Conservation (phyloP, 2,888 invertebrate genomes). For the Hesperia comma region DNA sequence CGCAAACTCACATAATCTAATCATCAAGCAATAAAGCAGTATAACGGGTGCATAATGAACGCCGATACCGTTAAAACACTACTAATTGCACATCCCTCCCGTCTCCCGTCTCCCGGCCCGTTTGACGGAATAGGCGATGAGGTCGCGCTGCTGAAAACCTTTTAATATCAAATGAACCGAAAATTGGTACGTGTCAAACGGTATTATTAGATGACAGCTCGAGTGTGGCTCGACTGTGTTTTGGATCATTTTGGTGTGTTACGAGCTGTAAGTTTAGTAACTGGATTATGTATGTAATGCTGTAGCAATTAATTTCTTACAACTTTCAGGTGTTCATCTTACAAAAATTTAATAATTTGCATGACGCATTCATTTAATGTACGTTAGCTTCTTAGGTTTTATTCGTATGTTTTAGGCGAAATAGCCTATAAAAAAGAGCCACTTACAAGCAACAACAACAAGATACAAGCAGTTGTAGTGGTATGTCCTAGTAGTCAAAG, state of each 20-base stretch:
- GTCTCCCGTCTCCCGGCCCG: constrained; percentile 46
- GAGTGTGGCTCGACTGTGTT: constrained; percentile 42
- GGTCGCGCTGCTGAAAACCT: constrained; percentile 69
- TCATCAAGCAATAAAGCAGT: constrained; percentile 7
- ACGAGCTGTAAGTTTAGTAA: no score
- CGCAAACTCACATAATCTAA: background rate
- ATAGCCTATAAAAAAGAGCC: no score
- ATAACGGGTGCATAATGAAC: constrained; percentile 32
- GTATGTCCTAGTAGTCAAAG: no score
- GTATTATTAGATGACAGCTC: constrained; percentile 68
- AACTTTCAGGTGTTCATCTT: no score
- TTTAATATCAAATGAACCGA: constrained; percentile 83
- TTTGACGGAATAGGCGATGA: constrained; percentile 64
- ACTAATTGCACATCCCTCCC: constrained; percentile 47
- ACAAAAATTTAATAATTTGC: no score
- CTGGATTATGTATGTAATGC: no score
- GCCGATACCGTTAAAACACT: constrained; percentile 50
- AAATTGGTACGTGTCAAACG: constrained; percentile 82
- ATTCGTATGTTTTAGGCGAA: no score
- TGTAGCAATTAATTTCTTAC: no score
- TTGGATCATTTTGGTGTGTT: constrained; percentile 37
- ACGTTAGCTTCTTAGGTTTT: no score
- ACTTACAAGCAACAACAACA: no score
- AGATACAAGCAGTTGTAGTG: no score
- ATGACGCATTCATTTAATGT: no score